Conservation (phyloP, 2,888 invertebrate species). For the Pyrrhosoma nymphula region DNA sequence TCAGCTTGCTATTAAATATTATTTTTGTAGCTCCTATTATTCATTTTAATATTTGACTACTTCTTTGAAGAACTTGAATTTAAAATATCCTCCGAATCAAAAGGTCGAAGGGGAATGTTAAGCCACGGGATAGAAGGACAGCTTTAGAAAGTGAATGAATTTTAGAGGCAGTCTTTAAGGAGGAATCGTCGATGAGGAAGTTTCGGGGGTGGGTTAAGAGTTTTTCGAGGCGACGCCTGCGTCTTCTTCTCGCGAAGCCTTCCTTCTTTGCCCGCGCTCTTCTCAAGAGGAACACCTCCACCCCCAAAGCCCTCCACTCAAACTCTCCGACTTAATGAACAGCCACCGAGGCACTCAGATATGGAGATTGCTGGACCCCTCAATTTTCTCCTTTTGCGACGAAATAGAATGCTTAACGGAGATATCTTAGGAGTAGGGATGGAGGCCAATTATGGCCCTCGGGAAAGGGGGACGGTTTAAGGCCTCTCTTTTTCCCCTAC, state of each 20-base stretch:
- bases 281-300: background rate
- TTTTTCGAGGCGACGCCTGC: background rate
- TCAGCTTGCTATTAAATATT: no score
- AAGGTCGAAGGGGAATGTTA: background rate
- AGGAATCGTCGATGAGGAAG: background rate
- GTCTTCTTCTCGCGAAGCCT: background rate
- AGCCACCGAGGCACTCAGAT: background rate
- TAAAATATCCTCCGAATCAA: background rate
- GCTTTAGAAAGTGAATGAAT: conserved; percentile 1
- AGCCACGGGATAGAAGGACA: background rate
- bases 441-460: background rate
- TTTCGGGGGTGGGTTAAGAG: background rate
- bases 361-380: conserved; percentile 40
- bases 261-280: no score
- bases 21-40: no score
- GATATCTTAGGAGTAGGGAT: background rate
- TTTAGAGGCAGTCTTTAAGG: conserved; percentile 1
- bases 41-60: background rate
- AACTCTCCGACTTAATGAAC: conserved; percentile 37
- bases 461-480: background rate
- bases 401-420: background rate
- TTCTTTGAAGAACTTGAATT: background rate
- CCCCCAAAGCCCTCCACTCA: background rate
- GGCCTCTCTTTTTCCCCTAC: background rate
- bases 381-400: background rate